These are phyloP conservation scores for Leptestheria dahalacensis DNA, from an alignment of 1,140 invertebrate genomes.

Conservation along the genomic window DNA sequence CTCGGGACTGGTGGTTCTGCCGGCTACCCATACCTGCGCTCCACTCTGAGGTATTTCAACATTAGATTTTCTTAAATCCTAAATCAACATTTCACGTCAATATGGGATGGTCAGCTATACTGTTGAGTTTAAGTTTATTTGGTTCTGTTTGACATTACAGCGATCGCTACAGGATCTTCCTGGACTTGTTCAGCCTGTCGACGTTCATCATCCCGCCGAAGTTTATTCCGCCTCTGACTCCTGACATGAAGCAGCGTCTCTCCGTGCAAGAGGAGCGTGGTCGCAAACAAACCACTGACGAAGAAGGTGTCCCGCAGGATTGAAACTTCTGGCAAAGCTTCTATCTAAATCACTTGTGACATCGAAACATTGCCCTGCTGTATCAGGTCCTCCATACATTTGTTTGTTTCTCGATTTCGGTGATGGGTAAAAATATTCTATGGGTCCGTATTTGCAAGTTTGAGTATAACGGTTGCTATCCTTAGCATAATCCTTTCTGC, in stretches of 20 bases:
- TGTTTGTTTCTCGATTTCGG: too few relatives aligned
- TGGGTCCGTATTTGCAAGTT: too few relatives aligned
- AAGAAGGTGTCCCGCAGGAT: not conserved
- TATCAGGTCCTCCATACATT: too few relatives aligned
- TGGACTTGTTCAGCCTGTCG: slow-evolving; percentile 93
- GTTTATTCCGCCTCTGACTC: slow-evolving; percentile 71
- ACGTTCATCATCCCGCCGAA: slow-evolving; percentile 84
- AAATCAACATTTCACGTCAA: too few relatives aligned
- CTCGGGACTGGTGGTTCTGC: slow-evolving; percentile 94
- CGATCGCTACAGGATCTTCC: slow-evolving; percentile 95
- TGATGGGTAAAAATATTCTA: too few relatives aligned
- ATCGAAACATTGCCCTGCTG: too few relatives aligned
- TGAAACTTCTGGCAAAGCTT: too few relatives aligned
- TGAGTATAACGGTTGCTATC: too few relatives aligned
- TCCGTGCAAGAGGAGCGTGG: slow-evolving; percentile 24
- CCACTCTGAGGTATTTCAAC: slow-evolving; percentile 84
- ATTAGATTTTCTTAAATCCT: too few relatives aligned
- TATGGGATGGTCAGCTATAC: too few relatives aligned
- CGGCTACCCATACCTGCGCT: slow-evolving; percentile 93
- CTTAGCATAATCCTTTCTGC: too few relatives aligned
- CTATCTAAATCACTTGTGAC: too few relatives aligned
- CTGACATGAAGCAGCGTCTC: slow-evolving; percentile 44
- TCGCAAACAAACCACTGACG: not conserved
- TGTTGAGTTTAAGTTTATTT: not conserved
- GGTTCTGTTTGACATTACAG: slow-evolving; percentile 38